phyloP scores from a whole-genome alignment of 2,797 vertebrate species.

The Ataeniobius toweri region DNA sequence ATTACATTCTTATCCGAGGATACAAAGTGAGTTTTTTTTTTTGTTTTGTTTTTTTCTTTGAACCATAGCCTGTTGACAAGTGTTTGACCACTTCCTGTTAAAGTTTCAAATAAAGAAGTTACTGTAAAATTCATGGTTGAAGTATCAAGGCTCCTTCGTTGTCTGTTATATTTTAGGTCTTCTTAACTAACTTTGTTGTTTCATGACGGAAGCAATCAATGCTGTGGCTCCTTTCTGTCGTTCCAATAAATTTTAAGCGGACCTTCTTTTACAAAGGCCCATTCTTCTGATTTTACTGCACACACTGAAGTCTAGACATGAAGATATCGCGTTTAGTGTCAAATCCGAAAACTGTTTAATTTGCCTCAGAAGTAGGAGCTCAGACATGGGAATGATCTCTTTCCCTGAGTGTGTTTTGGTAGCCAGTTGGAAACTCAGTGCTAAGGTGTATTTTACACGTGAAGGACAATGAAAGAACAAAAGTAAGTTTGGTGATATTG shows the following conservation, averaged over 20 bases:
- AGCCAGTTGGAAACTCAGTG: not conserved
- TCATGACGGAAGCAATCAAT: not conserved
- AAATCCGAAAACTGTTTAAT: not conserved
- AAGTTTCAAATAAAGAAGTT: not conserved
- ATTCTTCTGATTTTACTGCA: not conserved
- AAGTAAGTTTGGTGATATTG: too few relatives aligned
- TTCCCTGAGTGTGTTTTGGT: not conserved
- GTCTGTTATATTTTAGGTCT: not conserved
- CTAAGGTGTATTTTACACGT: too few relatives aligned
- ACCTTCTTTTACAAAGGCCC: not conserved
- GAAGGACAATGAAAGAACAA: too few relatives aligned
- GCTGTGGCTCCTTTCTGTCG: not conserved
- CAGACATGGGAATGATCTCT: not conserved
- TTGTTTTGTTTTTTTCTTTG: too few relatives aligned
- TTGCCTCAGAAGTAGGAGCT: not conserved
- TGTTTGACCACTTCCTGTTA: not conserved
- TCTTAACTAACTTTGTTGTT: not conserved
- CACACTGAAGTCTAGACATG: not conserved
- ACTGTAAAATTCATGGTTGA: not conserved
- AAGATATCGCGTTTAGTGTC: not conserved
- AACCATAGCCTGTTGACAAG: too few relatives aligned
- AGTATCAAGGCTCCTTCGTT: not conserved
- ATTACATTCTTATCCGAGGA: too few relatives aligned
- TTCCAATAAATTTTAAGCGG: too few relatives aligned
- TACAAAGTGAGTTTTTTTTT: too few relatives aligned